Evolutionary conservation across 2,888 invertebrate species (phyloP), one percentile per base, ranked within the genome.

Genomic region (Melanophora roralis): DNA sequence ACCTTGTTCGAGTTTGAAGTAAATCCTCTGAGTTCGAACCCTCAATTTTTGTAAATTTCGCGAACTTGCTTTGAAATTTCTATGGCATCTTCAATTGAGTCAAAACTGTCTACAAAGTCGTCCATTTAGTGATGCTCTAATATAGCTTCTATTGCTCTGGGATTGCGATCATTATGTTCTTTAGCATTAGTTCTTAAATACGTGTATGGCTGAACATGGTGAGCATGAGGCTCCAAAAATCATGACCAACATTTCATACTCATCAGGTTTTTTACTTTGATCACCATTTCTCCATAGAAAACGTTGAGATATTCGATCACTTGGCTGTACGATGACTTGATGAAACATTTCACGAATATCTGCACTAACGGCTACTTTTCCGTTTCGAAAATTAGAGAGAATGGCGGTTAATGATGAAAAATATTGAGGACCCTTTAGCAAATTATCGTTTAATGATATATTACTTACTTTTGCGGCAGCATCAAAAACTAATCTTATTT

Each of bases 401-500:
- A 21, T 67, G n/a, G 53, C 5, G 16, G 53, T 11, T 34, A 67
- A n/a, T 7, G 67, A 67, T 1, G 9, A 21, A 45, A 86, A 89
- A 9, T 82, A 80, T 40, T 88, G 87, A 0, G 88, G 87, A 0
- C 88, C 88, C 21, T 83, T 81, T 8, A 82, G 16, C 12, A 80
- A 68, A 0, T 78, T 59, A 1, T 51, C 45, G 38, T 82, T 83
- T 2, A 83, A 49, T 2, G 82, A 84, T 3, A 80, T 64, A 1
- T 85, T 86, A 9, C 83, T 36, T 12, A 65, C 80, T 21, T 78
- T 83, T 0, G 86, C 85, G 3, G 85, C 86, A 4, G 87, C 87
- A 68, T 87, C 86, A 51, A 83, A 86, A 1, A 87, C 86, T 5
- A 86, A 47, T 34, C 87, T 81, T 7, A 85, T 27, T 67, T 84